A percentile compares a stretch with the other conserved stretches of the same genome.
phyloP scores from a whole-genome alignment of 92 coral and sea anemone species.

The Blastomussa wellsi region DNA sequence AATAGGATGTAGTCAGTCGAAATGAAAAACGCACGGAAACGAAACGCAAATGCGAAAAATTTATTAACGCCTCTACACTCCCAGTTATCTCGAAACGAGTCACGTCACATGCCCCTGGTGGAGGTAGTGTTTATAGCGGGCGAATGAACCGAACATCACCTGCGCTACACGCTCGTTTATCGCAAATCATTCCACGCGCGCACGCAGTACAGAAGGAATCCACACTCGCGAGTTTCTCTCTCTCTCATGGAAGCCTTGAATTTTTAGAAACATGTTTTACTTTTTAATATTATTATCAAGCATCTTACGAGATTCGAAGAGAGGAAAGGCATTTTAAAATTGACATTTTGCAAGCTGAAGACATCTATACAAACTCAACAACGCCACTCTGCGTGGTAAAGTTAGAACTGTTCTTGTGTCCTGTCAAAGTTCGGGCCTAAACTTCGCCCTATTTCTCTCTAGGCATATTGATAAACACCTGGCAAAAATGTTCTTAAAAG shows the following conservation, averaged over 20 bases:
- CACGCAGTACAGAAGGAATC: not conserved
- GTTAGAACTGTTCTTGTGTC: not conserved
- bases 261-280: not conserved
- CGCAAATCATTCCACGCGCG: not conserved
- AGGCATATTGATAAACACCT: not conserved
- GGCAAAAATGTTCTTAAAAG: conserved; percentile 61
- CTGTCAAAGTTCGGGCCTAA: conserved; percentile 10
- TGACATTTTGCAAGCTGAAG: not conserved
- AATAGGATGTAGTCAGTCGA: too few relatives aligned
- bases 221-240: not conserved
- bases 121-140: too few relatives aligned
- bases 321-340: not conserved
- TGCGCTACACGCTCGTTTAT: not conserved
- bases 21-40: too few relatives aligned
- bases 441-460: not conserved
- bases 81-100: too few relatives aligned
- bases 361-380: conserved; percentile 10
- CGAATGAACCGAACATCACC: too few relatives aligned
- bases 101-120: too few relatives aligned
- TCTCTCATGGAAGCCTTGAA: not conserved
- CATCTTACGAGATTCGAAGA: conserved; percentile 11
- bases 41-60: too few relatives aligned
- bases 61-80: too few relatives aligned
- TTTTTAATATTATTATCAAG: conserved; percentile 9
- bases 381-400: not conserved